Evolutionary conservation across 2,888 invertebrate species (phyloP), one percentile per base, ranked within the genome.

Genomic region (Sphaerophoria taeniata): DNA sequence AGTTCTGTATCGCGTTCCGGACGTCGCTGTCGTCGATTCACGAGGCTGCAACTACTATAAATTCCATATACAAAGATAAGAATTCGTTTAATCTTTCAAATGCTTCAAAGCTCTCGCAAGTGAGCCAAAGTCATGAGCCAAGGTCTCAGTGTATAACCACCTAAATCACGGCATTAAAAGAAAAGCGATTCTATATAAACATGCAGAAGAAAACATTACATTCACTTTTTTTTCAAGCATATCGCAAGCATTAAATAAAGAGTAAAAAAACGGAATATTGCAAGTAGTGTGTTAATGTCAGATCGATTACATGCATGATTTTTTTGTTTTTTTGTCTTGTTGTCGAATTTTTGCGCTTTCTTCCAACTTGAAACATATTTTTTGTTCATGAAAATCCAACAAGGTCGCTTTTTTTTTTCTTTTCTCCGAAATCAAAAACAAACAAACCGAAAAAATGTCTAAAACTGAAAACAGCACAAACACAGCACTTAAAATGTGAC

Each of bases 401-500:
- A 43, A 45, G 36, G 56, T 63, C 31, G 36, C 34, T 49, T 70
- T 61, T 47, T 36, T 43, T 56, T 58, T n/a, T n/a, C n/a, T n/a
- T n/a, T n/a, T n/a, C n/a, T n/a, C n/a, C n/a, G n/a, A n/a, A 14
- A 71, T 36, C 49, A 69, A 56, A 73, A 55, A 55, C n/a, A 56
- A 61, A n/a, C n/a, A n/a, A n/a, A n/a, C n/a, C n/a, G n/a, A 16
- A 74, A 82, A 47, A 49, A 47, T 31, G 49, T 79, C 67, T 74
- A 73, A 72, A n/a, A n/a, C n/a, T n/a, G 53, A 71, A 58, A 77
- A 75, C 45, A 79, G 84, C 84, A 79, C 67, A 39, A 56, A 75
- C 79, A 84, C 75, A 78, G 74, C 79, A 79, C 47, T 84, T 78
- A 73, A 81, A 56, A 78, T 34, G 71, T 84, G 84, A 75, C 55